Evolutionary conservation across 2,797 vertebrate species (phyloP).

Genomic region (Semaprochilodus insignis): DNA sequence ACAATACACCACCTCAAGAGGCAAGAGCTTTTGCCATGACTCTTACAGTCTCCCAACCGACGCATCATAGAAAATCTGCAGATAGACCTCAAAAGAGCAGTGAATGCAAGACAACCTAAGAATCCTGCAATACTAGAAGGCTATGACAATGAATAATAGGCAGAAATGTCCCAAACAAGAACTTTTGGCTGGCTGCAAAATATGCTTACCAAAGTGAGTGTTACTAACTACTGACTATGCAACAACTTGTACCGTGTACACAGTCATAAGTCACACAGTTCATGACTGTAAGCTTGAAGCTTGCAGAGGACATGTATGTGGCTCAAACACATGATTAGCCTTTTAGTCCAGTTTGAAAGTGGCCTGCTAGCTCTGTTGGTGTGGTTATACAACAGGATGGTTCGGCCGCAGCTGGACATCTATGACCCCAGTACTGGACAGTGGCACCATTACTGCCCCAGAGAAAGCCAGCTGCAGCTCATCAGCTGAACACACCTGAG

Average conservation of each 20-base stretch:
- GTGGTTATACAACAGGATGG: conserved; percentile 20
- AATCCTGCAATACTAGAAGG: too few species aligned
- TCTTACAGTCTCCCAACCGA: too few species aligned
- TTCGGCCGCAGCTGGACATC: conserved; percentile 48
- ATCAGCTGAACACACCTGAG: conserved; percentile 60
- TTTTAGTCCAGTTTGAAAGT: conserved; percentile 21
- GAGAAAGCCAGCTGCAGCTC: conserved; percentile 58
- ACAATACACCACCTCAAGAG: too few species aligned
- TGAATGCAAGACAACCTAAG: too few species aligned
- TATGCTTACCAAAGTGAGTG: too few species aligned
- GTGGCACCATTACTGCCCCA: conserved; percentile 49
- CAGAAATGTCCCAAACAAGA: too few species aligned
- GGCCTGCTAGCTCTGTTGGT: conserved; percentile 31
- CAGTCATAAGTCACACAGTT: background rate
- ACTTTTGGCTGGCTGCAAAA: too few species aligned
- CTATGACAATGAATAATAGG: too few species aligned
- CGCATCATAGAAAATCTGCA: too few species aligned
- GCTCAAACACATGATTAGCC: background rate
- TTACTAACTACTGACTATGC: too few species aligned
- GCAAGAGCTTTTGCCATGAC: too few species aligned
- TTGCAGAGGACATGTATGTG: background rate
- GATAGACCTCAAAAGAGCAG: too few species aligned
- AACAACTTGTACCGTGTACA: background rate
- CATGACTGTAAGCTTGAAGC: background rate
- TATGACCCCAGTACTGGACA: conserved; percentile 56